Evolutionary conservation across 2,888 invertebrate genomes (phyloP), one percentile per base, ranked within the genome.

Genomic region (Agrochola litura): DNA sequence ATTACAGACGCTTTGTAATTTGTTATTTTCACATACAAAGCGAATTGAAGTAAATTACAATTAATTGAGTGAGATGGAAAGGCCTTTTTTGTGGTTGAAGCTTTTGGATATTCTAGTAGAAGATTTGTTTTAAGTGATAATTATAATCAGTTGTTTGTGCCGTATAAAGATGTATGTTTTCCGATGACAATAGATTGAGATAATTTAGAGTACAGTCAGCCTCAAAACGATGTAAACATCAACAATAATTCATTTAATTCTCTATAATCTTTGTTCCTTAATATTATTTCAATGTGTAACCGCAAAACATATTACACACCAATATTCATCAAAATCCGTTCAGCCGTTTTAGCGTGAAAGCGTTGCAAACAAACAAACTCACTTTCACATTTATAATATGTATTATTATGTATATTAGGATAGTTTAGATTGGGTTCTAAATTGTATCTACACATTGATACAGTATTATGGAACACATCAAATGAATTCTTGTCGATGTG

Each of bases 1-100:
- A 91, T 92, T 92, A 92, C 88, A 88, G 87, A 76, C 86, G 90
- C 91, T 91, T 90, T 92, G 92, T 90, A 87, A 90, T 90, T 90
- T 91, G 89, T 89, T 91, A 89, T 88, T 90, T 88, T 85, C 83
- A 76, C 88, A 88, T 82, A 89, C 88, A 89, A 87, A 89, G 83
- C 77, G 73, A 80, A 85, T 82, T 76, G 68, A 83, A 84, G 84
- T 86, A 82, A 92, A 90, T 90, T 89, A 88, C 88, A 86, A 87
- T 90, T 89, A 88, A 90, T 89, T 88, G 79, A 83, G 82, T 69
- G 67, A 74, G 68, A 70, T 78, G 76, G 81, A 83, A 81, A 22
- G 65, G 14, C 41, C 58, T 56, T 74, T 72, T 72, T 74, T 69
- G 52, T 69, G 65, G 61, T 41, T 56, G 9, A 19, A 70, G 16